Conservation (phyloP, 2,888 invertebrate species). For the Drosophila vallismaia region DNA sequence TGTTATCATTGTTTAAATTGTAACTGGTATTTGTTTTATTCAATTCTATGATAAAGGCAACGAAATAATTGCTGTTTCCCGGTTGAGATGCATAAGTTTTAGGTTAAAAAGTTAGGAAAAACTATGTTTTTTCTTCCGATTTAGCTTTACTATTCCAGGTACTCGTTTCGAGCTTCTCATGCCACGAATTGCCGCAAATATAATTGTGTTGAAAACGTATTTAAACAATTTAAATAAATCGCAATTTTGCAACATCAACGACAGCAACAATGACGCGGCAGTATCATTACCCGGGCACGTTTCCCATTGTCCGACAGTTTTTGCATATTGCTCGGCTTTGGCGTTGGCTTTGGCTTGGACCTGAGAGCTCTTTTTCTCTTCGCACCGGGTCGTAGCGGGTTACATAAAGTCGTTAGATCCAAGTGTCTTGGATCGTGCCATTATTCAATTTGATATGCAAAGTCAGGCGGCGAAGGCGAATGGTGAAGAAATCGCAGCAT, state of each 20-base stretch:
- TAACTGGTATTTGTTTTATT: too few relatives aligned
- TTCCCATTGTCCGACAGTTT: constrained; percentile 34
- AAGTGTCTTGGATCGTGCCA: constrained; percentile 38
- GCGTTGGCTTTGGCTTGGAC: neutral
- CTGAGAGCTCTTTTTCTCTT: constrained; percentile 21
- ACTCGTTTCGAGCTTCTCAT: constrained; percentile 36
- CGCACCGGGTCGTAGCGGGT: constrained; percentile 37
- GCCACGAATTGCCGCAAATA: constrained; percentile 41
- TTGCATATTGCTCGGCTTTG: constrained; percentile 40
- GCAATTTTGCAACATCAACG: constrained; percentile 50
- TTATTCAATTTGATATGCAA: constrained; percentile 70
- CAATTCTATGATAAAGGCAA: too few relatives aligned
- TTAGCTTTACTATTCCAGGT: constrained; percentile 1
- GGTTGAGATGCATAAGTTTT: too few relatives aligned
- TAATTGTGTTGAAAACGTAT: constrained; percentile 39
- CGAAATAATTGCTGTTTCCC: too few relatives aligned
- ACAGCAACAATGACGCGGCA: constrained; percentile 38
- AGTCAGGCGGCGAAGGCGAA: constrained; percentile 43
- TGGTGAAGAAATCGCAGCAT: constrained; percentile 41
- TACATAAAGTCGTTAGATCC: constrained; percentile 70
- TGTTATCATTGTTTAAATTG: too few relatives aligned
- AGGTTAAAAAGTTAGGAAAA: too few relatives aligned
- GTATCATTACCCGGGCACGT: constrained; percentile 42
- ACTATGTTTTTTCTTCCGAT: constrained; percentile 1
- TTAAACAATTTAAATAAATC: constrained; percentile 57